Base-by-base conservation (phyloP, 2,797 vertebrate species). In the Monodelphis domestica region DNA sequence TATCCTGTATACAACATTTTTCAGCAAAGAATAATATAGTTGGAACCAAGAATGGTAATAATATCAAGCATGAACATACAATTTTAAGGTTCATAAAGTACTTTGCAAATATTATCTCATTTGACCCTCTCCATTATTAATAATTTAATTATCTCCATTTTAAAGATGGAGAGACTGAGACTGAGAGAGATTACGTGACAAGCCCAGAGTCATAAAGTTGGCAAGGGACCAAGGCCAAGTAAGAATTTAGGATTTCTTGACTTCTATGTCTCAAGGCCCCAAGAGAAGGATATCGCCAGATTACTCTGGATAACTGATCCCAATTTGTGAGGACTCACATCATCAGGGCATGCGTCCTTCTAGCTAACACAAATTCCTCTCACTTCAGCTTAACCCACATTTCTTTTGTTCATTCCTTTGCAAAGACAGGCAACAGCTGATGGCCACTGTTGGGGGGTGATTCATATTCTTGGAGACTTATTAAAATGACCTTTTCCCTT, bases 401-500 rank as follows among this genome's bases (percentile, higher is more conserved):
- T 45, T 45, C 70, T 78, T 78, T 78, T 50, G 21, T 11, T 50
- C 63, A 84, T 84, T 84, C 70, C 70, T 84, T 50, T 84, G 70
- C 70, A 84, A 50, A 84, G 38, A 4, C 38, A 26, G 38, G 11
- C 38, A 26, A 84, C 38, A 78, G 70, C 24, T 50, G 38, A 84
- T 1, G 84, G 70, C 38, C 70, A 26, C 70, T 84, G 38, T 78
- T 45, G 63, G 63, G 78, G 38, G 63, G 63, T 78, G 63, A 78
- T 78, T 92, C 89, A 89, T 90, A 94, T 91, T 53, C 28, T 93
- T 56, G 84, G 54, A 93, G 53, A 87, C 12, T 89, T 91, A 91
- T 94, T 88, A 93, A 92, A 93, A 88, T 87, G 92, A 56, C 95
- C 33, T 15, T 93, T 63, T 90, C 70, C 63, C 93, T 96, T 95